These are phyloP conservation scores for Prochilodus magdalenae DNA, from an alignment of 2,113 vertebrate species.

Conservation along the genomic window DNA sequence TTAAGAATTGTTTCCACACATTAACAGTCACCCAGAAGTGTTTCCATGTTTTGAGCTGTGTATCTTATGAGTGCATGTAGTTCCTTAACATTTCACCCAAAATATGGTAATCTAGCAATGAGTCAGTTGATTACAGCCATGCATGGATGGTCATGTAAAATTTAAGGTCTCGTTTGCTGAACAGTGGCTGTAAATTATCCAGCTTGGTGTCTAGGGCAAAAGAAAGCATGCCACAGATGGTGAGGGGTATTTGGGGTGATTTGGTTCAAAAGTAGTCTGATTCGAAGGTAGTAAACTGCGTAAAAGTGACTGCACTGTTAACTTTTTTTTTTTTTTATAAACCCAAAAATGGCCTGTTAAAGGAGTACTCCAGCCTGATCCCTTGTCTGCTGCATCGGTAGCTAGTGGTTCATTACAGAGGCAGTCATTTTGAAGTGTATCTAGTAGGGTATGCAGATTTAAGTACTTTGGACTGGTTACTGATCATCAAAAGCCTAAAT, in stretches of 20 bases:
- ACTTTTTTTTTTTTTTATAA: too few species aligned
- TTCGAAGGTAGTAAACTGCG: conserved; percentile 46
- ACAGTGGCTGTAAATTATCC: neutral
- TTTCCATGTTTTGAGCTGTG: neutral
- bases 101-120: neutral
- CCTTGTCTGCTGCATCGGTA: neutral
- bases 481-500: too few species aligned
- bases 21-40: neutral
- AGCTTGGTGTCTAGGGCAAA: neutral
- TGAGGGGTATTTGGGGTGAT: neutral
- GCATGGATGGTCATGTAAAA: too few species aligned
- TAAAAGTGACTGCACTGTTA: conserved; percentile 2
- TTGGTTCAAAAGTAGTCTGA: neutral
- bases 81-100: neutral
- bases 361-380: neutral
- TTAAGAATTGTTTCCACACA: neutral
- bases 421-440: neutral
- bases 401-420: neutral
- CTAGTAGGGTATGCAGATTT: too few species aligned
- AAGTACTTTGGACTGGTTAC: too few species aligned
- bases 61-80: neutral
- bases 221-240: neutral
- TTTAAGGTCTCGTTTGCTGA: too few species aligned
- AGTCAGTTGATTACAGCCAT: neutral
- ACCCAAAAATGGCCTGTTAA: neutral